Conservation (phyloP, 2,797 vertebrate species). For the Erithacus rubecula region DNA sequence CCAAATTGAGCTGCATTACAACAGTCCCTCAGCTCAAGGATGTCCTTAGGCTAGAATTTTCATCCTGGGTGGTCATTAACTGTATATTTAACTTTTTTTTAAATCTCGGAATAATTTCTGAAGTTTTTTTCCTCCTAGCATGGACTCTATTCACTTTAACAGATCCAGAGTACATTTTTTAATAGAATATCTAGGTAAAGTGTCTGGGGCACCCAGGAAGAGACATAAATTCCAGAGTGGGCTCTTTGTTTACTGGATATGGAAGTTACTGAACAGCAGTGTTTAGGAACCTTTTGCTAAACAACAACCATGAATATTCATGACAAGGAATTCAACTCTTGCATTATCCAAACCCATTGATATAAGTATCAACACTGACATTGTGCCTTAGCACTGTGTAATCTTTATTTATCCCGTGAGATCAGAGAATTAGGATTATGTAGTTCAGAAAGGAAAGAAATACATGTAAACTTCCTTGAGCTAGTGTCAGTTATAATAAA, state of each 20-base stretch:
- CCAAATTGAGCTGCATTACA: not conserved
- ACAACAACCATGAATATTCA: not conserved
- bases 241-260: not conserved
- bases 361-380: not conserved
- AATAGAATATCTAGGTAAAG: not conserved
- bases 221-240: not conserved
- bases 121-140: not conserved
- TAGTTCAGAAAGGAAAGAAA: not conserved
- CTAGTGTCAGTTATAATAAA: not conserved
- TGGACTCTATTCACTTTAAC: not conserved
- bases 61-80: not conserved
- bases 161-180: not conserved
- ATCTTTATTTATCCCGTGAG: constrained; percentile 6
- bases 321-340: not conserved
- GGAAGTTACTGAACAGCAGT: not conserved
- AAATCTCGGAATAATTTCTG: not conserved
- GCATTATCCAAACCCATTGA: not conserved
- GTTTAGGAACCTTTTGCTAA: not conserved
- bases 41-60: not conserved
- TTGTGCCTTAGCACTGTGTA: not conserved
- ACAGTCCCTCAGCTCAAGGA: not conserved
- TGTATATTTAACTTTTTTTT: not conserved
- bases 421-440: constrained; percentile 11
- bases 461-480: not conserved
- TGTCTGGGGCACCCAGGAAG: not conserved